Evolutionary conservation across 2,113 vertebrate genomes (phyloP).

Genomic region (Diadophis punctatus): DNA sequence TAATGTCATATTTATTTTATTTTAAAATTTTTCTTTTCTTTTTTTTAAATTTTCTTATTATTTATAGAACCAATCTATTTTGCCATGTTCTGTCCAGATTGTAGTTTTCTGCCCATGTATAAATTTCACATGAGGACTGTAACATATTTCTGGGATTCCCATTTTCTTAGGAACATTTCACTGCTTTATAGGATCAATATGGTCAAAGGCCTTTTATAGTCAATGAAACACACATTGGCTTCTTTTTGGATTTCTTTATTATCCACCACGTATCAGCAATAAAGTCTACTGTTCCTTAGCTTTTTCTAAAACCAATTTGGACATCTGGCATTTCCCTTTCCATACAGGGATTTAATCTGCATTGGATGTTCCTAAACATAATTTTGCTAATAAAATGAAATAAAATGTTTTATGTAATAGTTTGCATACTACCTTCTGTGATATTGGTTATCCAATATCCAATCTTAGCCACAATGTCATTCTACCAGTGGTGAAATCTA

Average conservation of each 20-base stretch:
- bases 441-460: neutral
- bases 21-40: neutral
- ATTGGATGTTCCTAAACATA: neutral
- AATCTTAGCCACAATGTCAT: too few relatives aligned
- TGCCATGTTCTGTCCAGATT: neutral
- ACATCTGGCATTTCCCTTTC: neutral
- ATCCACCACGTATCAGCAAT: neutral
- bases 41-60: neutral
- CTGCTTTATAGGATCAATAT: neutral
- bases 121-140: neutral
- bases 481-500: too few relatives aligned
- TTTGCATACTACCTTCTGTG: neutral
- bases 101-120: neutral
- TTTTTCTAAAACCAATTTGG: neutral
- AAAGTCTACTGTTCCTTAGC: neutral
- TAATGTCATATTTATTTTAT: neutral
- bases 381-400: neutral
- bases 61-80: neutral
- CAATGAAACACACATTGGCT: neutral
- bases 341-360: neutral
- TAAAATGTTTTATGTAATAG: neutral
- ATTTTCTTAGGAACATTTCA: neutral
- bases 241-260: neutral
- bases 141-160: neutral
- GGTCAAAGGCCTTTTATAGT: neutral